phyloP scores from a whole-genome alignment of 2,888 invertebrate species.

The Microctonus hyperodae region DNA sequence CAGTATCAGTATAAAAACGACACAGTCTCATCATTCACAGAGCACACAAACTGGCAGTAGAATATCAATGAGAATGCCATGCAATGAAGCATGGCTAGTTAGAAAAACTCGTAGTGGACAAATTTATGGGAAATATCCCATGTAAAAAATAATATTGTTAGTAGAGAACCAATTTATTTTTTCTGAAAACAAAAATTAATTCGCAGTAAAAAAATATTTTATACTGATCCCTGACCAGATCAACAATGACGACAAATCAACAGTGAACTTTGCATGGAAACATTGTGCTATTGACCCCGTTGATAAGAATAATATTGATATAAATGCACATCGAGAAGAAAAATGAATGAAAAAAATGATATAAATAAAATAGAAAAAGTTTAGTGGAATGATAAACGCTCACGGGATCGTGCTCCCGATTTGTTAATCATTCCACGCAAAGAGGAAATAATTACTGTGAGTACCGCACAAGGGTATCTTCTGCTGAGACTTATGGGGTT shows the following conservation, averaged over 20 bases:
- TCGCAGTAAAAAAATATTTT: neutral
- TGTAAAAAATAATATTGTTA: conserved; percentile 19
- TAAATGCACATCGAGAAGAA: neutral
- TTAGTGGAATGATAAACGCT: neutral
- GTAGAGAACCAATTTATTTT: neutral
- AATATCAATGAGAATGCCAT: neutral
- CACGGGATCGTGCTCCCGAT: conserved; percentile 9
- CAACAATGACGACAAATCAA: neutral
- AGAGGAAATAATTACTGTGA: neutral
- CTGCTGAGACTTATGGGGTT: neutral
- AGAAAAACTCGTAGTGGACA: conserved; percentile 52
- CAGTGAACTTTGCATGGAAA: conserved; percentile 5
- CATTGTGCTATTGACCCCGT: conserved; percentile 6
- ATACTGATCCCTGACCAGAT: neutral
- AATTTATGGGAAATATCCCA: conserved; percentile 51
- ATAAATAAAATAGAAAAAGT: neutral
- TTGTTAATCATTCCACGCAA: conserved; percentile 3
- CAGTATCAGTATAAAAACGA: neutral
- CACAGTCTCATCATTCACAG: conserved; percentile 39
- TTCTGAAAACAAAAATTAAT: neutral
- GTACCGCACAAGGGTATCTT: neutral
- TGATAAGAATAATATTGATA: neutral
- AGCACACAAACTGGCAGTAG: conserved; percentile 42
- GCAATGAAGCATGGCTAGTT: conserved; percentile 44
- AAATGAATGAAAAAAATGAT: neutral